phyloP scores from a whole-genome alignment of 2,113 vertebrate species.

The Atractosteus spatula region DNA sequence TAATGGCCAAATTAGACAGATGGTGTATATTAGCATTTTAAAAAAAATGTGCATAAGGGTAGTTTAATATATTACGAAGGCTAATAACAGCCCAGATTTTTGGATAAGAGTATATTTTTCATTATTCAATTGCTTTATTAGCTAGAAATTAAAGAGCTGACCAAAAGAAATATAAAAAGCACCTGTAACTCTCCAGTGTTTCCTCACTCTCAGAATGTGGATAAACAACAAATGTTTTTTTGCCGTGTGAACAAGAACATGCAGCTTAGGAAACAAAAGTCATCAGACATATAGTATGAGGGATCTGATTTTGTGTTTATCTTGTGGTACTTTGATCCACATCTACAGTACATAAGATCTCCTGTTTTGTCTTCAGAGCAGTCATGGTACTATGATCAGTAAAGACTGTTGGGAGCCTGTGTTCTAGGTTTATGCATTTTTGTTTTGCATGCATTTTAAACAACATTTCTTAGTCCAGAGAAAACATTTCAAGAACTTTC shows the following conservation, averaged over 20 bases:
- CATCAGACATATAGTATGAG: constrained; percentile 3
- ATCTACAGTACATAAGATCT: constrained; percentile 30
- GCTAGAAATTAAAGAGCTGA: not conserved
- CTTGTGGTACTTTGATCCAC: constrained; percentile 44
- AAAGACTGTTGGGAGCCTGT: constrained; percentile 34
- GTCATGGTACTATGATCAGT: constrained; percentile 42
- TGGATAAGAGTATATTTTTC: constrained; percentile 30
- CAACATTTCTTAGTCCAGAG: not conserved
- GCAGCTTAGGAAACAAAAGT: not conserved
- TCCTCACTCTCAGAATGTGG: not conserved
- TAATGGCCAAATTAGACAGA: constrained; percentile 75
- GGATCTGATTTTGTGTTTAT: constrained; percentile 19
- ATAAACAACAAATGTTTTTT: not conserved
- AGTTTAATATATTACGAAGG: constrained; percentile 53
- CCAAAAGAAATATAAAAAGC: not conserved
- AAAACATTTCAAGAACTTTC: not conserved
- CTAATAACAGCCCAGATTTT: constrained; percentile 48
- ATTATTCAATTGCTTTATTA: not conserved
- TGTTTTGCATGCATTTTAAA: not conserved
- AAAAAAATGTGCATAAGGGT: constrained; percentile 50
- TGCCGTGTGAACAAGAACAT: constrained; percentile 7
- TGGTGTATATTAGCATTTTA: constrained; percentile 64
- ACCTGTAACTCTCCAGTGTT: not conserved
- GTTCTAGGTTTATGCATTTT: not conserved
- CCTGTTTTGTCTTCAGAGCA: constrained; percentile 53